Base-by-base conservation (phyloP, 2,797 vertebrate genomes). In the Cuniculus paca region DNA sequence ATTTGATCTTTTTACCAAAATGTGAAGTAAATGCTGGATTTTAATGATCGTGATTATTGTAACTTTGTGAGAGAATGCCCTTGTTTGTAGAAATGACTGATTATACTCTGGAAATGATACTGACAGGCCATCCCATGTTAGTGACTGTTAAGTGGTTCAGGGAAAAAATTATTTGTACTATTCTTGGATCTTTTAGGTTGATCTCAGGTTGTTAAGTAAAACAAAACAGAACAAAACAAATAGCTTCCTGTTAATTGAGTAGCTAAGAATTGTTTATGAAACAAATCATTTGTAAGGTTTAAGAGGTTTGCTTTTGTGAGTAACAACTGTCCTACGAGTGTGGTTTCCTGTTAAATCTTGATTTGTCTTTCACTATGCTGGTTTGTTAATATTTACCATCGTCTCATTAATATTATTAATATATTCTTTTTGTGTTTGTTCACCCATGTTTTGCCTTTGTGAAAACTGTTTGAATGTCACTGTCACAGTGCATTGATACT, bases 141-240 rank as follows among this genome's bases (percentile, higher is more conserved):
- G 14, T 75, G 20, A n/a, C 48, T 74, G 45, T 87, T 34, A 81
- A 24, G 34, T 85, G 50, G 34, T 65, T 63, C 28, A 79, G 74
- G 45, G 68, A 75, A 90, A 19, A 28, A 48, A 17, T 81, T 52
- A 22, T 48, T 60, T 86, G 7, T 89, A n/a, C 24, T 80, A 34
- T 42, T 79, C 26, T 80, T 72, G 34, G 54, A 52, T 50, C 28
- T 45, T 83, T 14, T 70, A 36, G 50, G 5, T 72, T 78, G 50
- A 4, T 68, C 42, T 89, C 65, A 96, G 45, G 34, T 91, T 91
- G 36, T 60, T 70, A 74, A 74, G 16, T 65, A 75, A 90, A 92
- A 70, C 39, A 68, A 63, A 52, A 60, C 20, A 68, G 31, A 52
- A 42, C 7, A 78, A 42, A 78, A 19, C 48, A 52, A 45, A 31